Conservation (phyloP, 2,113 vertebrate species). For the Sapayoa aenigma region DNA sequence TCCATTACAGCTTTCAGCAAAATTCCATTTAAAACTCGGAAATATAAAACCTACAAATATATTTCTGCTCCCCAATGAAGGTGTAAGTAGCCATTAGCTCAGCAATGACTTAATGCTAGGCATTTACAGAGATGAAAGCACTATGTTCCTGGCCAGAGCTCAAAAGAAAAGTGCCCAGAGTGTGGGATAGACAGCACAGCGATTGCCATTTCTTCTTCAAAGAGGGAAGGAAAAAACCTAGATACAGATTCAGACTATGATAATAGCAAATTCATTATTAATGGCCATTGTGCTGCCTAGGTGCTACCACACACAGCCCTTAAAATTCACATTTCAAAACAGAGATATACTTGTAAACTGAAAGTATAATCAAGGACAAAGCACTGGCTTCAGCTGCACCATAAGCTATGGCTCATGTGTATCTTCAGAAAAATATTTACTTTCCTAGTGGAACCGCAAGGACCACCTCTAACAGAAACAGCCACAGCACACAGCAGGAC, state of each 20-base stretch:
- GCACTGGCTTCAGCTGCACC: background rate
- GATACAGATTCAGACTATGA: background rate
- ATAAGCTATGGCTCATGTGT: background rate
- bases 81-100: background rate
- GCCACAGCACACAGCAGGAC: background rate
- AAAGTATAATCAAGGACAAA: background rate
- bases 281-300: background rate
- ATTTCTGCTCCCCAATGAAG: background rate
- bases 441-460: background rate
- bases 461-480: background rate
- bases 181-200: background rate
- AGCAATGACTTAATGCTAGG: background rate
- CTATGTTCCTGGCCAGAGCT: background rate
- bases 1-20: background rate
- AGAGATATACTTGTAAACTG: background rate
- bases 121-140: conserved; percentile 17
- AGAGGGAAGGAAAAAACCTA: background rate
- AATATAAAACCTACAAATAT: background rate
- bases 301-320: background rate
- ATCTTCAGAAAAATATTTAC: background rate
- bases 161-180: background rate
- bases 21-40: background rate
- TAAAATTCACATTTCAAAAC: background rate
- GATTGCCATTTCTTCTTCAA: background rate
- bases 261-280: conserved; percentile 14